Base-by-base conservation (phyloP, 1,140 invertebrate genomes). In the Papilio glaucus region DNA sequence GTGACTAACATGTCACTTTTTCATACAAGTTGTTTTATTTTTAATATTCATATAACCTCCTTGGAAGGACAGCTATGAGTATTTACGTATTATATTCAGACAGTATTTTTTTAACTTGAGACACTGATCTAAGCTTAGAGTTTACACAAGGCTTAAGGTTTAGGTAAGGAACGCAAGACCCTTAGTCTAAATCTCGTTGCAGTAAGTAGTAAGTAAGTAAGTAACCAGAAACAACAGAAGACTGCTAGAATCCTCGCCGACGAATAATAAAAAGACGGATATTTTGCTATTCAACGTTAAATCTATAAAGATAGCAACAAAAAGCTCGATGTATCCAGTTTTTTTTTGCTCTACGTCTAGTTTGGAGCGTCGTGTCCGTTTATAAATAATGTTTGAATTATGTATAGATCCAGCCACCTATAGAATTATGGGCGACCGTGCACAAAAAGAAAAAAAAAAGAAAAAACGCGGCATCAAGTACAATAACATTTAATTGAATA, bases 311-410 rank as follows among this genome's bases (percentile, higher is more conserved):
- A 33, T 33, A 33, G 29, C 6, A 33, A 33, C 29, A 37, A 62
- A 15, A 38, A 62, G 13, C 61, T 15, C 12, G 33, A 29, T 2
- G 2, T 18, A 38, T 62, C 29, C 0, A 38, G 61, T 62, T 62
- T 62, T 62, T 62, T 62, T 61, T 62, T 62, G 2, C 29, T 9
- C 8, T 5, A 15, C n/a, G 8, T 62, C 61, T 26, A 71, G 49
- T 60, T 60, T 37, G 21, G 53, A 7, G 18, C 29, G 60, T 62
- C 63, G 39, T 53, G 68, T 49, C 61, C 39, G 15, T 70, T 73
- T 80, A 80, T 80, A 78, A 80, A 78, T 80, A 78, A 77, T 57
- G 24, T 39, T 73, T 77, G 71, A 77, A 78, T 80, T 60, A 74
- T 75, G 74, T 75, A 78, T 76, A 71, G 39, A 37, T 57, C n/a